These are phyloP conservation scores for Axinella damicornis DNA, from an alignment of 37 sponge, comb jelly and placozoan species.

Conservation along the genomic window DNA sequence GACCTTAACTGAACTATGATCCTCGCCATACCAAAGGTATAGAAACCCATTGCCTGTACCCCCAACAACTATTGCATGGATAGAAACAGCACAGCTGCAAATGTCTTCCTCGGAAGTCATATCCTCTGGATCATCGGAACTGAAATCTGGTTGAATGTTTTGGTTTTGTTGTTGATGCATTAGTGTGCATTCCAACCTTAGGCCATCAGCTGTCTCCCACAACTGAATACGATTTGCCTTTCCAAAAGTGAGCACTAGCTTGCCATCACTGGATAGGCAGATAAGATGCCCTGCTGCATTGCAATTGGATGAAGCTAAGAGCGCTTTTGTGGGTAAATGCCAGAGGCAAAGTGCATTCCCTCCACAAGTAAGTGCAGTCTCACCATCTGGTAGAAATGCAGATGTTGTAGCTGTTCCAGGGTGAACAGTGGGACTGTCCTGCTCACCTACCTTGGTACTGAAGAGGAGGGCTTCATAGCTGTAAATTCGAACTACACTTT, in stretches of 20 bases:
- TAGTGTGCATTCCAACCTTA: neutral
- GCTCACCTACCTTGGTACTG: neutral
- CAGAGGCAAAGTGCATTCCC: conserved; percentile 1
- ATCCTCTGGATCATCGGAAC: conserved; percentile 9
- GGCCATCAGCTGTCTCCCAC: conserved; percentile 8
- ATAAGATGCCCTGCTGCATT: neutral
- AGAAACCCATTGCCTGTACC: conserved; percentile 35
- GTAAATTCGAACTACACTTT: neutral
- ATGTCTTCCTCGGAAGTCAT: conserved; percentile 23
- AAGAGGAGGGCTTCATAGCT: neutral
- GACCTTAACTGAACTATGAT: neutral
- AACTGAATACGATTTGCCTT: conserved; percentile 31
- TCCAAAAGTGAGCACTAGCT: conserved; percentile 32
- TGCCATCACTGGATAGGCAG: conserved; percentile 33
- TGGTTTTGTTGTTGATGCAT: neutral
- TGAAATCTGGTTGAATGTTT: neutral
- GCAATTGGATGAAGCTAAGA: neutral
- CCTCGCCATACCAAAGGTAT: conserved; percentile 45
- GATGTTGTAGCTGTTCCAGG: neutral
- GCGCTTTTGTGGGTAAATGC: neutral
- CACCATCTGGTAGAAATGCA: neutral
- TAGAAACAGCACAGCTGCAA: conserved; percentile 51
- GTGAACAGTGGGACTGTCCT: neutral
- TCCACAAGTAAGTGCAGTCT: conserved; percentile 36
- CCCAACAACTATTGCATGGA: conserved; percentile 20